Percentiles rank a stretch among this genome's conserved stretches.
Conservation (phyloP, 2,797 vertebrate genomes). For the Gouania willdenowi region DNA sequence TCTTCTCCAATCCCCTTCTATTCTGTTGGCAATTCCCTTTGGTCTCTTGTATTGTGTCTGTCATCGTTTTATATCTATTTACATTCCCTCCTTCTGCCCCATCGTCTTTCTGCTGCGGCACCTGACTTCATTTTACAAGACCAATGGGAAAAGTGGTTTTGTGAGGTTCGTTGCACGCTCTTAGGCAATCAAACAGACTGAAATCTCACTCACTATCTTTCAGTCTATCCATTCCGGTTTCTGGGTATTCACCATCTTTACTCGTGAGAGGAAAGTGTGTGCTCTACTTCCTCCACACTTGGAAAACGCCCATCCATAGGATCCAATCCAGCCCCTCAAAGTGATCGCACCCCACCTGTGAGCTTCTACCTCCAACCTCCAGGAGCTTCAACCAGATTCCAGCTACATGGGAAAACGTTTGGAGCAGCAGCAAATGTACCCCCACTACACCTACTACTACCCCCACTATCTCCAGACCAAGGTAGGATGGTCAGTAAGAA, state of each 20-base stretch:
- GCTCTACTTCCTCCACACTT: constrained; percentile 36
- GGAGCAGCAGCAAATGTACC: constrained; percentile 99
- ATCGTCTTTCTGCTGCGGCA: constrained; percentile 20
- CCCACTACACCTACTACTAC: constrained; percentile 98
- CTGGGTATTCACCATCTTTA: constrained; percentile 26
- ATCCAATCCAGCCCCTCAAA: constrained; percentile 41
- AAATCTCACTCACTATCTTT: constrained; percentile 39
- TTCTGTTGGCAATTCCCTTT: constrained; percentile 44
- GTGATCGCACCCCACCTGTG: constrained; percentile 36
- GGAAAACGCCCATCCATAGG: constrained; percentile 38
- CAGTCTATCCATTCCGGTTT: constrained; percentile 29
- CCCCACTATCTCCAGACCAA: constrained; percentile 97
- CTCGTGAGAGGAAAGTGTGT: constrained; percentile 21
- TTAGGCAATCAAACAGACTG: constrained; percentile 47
- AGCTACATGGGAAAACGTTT: constrained; percentile 99
- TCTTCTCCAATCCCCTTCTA: constrained; percentile 35
- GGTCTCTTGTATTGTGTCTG: constrained; percentile 46
- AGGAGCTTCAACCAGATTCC: constrained; percentile 89
- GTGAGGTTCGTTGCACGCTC: constrained; percentile 30
- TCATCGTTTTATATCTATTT: constrained; percentile 36
- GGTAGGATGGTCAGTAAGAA: constrained; percentile 70
- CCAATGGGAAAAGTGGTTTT: constrained; percentile 28
- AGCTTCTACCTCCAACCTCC: constrained; percentile 70
- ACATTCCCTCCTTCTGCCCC: constrained; percentile 37
- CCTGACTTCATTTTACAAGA: constrained; percentile 27